A percentile compares a stretch with the other conserved stretches of the same genome.
These are phyloP conservation scores for Vimba vimba DNA, from an alignment of 2,113 vertebrate genomes.

Conservation along the genomic window DNA sequence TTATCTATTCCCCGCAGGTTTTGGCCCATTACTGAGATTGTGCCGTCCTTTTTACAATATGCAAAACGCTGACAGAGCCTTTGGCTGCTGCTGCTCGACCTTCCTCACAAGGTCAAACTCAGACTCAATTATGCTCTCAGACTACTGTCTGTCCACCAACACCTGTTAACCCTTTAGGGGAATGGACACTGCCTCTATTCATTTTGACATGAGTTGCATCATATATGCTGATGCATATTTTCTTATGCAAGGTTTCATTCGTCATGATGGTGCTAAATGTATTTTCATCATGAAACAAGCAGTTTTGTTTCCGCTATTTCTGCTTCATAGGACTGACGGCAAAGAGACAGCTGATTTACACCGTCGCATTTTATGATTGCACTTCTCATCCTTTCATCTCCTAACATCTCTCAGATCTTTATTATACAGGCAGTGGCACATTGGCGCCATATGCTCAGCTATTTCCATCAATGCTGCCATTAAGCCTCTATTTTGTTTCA, in stretches of 20 bases:
- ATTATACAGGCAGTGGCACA: constrained; percentile 27
- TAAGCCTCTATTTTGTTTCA: constrained; percentile 51
- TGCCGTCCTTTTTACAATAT: constrained; percentile 79
- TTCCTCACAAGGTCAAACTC: constrained; percentile 80
- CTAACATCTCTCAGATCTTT: constrained; percentile 39
- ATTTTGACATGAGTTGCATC: neutral
- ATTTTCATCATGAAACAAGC: neutral
- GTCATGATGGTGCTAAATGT: neutral
- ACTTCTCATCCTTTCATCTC: constrained; percentile 38
- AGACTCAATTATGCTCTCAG: constrained; percentile 80
- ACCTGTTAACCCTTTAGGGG: constrained; percentile 76
- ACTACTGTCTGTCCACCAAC: constrained; percentile 80
- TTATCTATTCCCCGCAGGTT: constrained; percentile 58
- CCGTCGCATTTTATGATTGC: constrained; percentile 1
- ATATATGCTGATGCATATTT: neutral
- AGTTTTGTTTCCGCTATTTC: neutral
- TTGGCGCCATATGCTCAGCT: constrained; percentile 38
- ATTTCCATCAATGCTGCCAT: constrained; percentile 41
- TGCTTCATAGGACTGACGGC: neutral
- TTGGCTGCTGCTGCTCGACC: constrained; percentile 83
- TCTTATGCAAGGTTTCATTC: neutral
- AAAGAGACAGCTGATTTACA: constrained; percentile 20
- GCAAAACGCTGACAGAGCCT: constrained; percentile 81
- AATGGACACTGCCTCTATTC: constrained; percentile 34
- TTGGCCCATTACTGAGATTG: constrained; percentile 70